Conservation (phyloP, 2,888 invertebrate genomes). For the Tubiluchus corallicola region DNA sequence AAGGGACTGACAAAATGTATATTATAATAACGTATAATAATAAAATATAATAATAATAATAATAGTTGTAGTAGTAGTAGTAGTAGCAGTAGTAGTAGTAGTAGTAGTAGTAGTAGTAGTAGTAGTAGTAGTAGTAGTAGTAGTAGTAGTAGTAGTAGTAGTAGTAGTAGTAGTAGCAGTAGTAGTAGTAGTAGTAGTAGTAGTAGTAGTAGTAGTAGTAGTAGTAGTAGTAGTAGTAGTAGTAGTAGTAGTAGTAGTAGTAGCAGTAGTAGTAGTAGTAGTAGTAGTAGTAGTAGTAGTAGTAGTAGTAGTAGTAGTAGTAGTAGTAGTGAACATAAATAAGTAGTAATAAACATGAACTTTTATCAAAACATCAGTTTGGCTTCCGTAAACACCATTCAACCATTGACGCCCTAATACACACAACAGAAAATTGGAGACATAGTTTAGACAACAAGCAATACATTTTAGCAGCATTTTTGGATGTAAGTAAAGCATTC, state of each 20-base stretch:
- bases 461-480: no score
- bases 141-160: conserved; percentile 10
- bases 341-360: no score
- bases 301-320: conserved; percentile 10
- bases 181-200: conserved; percentile 9
- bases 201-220: conserved; percentile 9
- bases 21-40: no score
- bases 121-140: conserved; percentile 10
- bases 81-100: conserved; percentile 9
- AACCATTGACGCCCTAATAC: no score
- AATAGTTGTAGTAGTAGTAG: conserved; percentile 10
- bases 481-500: no score
- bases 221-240: conserved; percentile 10
- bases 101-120: conserved; percentile 9
- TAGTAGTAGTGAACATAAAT: conserved; percentile 10
- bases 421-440: no score
- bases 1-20: no score
- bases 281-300: conserved; percentile 10
- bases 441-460: no score
- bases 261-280: conserved; percentile 10
- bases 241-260: conserved; percentile 10
- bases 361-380: no score
- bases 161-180: conserved; percentile 10
- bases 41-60: conserved; percentile 5
- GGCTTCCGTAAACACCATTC: no score